Base-by-base conservation (phyloP, 2,888 invertebrate genomes). In the Thalpophila matura region DNA sequence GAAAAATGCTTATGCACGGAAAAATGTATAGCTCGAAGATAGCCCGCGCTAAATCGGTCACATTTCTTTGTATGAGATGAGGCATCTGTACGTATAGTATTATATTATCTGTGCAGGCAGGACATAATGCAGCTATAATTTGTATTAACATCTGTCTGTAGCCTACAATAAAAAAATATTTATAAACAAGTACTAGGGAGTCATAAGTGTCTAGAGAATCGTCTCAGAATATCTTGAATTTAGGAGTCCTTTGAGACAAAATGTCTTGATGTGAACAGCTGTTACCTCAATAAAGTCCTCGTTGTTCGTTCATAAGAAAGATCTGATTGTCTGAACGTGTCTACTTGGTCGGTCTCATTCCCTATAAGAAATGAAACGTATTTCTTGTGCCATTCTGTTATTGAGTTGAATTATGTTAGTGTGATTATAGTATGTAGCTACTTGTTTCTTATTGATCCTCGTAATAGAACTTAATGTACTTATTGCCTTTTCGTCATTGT, bases 251-350 rank as follows among this genome's bases (percentile, higher is more conserved):
- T 56, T 7, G 24, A 33, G 38, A 22, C 14, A 4, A 62, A n/a
- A 70, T 56, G 33, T 65, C 74, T 65, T 65, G 61, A 62, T 70
- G 57, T 31, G 31, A 42, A 46, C 76, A 66, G 51, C 66, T 75
- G 76, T 70, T 51, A 33, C 62, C 50, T 42, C 50, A 66, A 75
- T 70, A 70, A 66, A 50, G 59, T 29, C 37, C 46, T 70, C 54
- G 46, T 66, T 56, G 42, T 59, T 14, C 33, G 56, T 33, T 71
- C 62, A 66, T 74, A 70, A 74, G 40, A 59, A 75, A 70, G 31
- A 65, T 38, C 59, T 57, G 58, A 74, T 55, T 71, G 50, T 35
- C 66, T 37, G 43, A 56, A 70, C 65, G 60, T 62, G 55, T 35
- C 59, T 33, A 22, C 24, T 45, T 27, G 29, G 45, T 45, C 3